Conservation (phyloP, 1,140 invertebrate species). For the Drosophila punjabiensis region DNA sequence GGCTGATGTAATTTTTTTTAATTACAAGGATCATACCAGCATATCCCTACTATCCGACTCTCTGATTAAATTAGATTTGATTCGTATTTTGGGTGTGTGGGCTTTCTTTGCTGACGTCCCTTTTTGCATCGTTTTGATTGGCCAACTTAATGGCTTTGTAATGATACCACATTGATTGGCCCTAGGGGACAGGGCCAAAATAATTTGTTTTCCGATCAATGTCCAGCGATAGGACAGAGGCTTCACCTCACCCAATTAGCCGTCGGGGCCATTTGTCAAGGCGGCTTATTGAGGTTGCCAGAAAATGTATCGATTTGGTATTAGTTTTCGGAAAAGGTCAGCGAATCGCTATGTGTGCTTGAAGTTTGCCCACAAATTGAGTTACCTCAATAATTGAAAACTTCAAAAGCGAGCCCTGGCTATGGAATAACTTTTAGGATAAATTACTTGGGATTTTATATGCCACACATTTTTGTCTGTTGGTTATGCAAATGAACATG, state of each 20-base stretch:
- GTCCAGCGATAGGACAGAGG: slow-evolving; percentile 55
- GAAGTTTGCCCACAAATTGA: not conserved
- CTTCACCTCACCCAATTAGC: slow-evolving; percentile 44
- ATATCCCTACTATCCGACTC: slow-evolving; percentile 21
- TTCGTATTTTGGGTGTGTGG: slow-evolving; percentile 17
- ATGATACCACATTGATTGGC: slow-evolving; percentile 67
- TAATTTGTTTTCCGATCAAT: slow-evolving; percentile 49
- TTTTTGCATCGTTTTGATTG: slow-evolving; percentile 73
- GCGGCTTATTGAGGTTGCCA: slow-evolving; percentile 60
- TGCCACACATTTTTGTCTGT: not conserved
- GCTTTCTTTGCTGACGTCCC: slow-evolving; percentile 2
- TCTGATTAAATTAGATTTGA: slow-evolving; percentile 65
- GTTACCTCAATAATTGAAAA: slow-evolving; percentile 13
- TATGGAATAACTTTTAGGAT: not conserved
- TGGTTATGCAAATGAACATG: slow-evolving; percentile 13
- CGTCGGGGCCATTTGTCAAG: slow-evolving; percentile 70
- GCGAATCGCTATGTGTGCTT: not conserved
- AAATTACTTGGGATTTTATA: slow-evolving; percentile 5
- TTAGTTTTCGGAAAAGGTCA: slow-evolving; percentile 32
- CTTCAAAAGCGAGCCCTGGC: not conserved
- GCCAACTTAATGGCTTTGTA: slow-evolving; percentile 73
- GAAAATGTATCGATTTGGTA: slow-evolving; percentile 64
- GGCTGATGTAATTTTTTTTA: slow-evolving; percentile 32
- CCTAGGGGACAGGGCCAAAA: slow-evolving; percentile 27
- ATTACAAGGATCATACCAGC: slow-evolving; percentile 24